phyloP scores from a whole-genome alignment of 2,113 vertebrate genomes.

The Zapornia atra region DNA sequence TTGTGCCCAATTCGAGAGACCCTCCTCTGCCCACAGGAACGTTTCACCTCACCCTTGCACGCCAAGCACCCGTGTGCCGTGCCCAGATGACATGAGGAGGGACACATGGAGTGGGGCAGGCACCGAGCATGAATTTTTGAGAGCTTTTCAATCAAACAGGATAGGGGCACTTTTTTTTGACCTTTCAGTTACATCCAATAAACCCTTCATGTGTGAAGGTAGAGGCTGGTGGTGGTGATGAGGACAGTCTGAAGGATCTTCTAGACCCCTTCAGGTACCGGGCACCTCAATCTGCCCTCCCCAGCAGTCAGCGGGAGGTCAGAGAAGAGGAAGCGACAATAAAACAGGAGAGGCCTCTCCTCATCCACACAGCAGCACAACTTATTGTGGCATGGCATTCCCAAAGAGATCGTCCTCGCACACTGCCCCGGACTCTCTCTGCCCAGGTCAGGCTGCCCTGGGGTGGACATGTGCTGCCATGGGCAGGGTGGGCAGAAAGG shows the following conservation, averaged over 20 bases:
- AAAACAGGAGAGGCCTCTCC: not conserved
- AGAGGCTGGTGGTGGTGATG: rapidly evolving
- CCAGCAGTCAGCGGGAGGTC: not conserved
- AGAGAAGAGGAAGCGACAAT: not conserved
- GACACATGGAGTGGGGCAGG: not conserved
- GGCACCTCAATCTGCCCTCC: not conserved
- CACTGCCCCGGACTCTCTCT: rapidly evolving
- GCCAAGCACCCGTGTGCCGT: not conserved
- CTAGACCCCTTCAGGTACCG: not conserved
- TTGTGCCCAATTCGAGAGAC: not conserved
- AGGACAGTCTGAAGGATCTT: not conserved
- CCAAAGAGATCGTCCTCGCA: not conserved
- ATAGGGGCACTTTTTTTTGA: not conserved
- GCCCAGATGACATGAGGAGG: not conserved
- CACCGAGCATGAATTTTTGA: not conserved
- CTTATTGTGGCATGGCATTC: rapidly evolving
- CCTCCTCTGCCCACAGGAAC: rapidly evolving
- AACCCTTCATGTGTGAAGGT: not conserved
- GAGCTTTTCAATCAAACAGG: not conserved
- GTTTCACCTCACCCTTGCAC: not conserved
- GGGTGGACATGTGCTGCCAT: rapidly evolving
- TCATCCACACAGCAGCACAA: not conserved
- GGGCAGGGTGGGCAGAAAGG: not conserved
- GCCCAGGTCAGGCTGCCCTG: not conserved
- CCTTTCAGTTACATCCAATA: not conserved